Conservation (phyloP, 2,797 vertebrate genomes). For the Thamnophis elegans region DNA sequence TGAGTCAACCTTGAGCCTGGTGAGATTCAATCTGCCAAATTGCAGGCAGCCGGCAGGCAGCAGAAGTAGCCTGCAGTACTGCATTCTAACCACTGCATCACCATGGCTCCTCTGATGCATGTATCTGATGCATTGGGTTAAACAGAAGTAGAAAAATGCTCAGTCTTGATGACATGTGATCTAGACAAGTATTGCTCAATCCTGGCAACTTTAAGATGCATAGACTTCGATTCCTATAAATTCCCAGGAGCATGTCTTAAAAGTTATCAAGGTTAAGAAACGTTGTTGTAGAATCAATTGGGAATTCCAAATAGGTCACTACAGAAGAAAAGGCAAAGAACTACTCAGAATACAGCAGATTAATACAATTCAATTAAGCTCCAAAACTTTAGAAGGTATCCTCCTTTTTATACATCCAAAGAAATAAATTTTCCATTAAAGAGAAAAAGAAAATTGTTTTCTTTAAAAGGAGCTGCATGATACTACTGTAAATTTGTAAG, state of each 20-base stretch:
- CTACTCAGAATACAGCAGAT: background rate
- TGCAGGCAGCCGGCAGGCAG: no score
- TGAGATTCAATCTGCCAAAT: no score
- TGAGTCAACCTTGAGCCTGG: no score
- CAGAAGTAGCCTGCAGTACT: no score
- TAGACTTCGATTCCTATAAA: background rate
- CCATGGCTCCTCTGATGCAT: no score
- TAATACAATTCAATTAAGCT: background rate
- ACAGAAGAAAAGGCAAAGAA: background rate
- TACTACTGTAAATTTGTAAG: background rate
- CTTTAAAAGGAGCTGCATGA: background rate
- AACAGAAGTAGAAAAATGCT: background rate
- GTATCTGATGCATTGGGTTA: background rate
- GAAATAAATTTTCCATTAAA: background rate
- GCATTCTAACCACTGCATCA: no score
- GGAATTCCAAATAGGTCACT: conserved; percentile 30
- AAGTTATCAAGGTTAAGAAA: background rate
- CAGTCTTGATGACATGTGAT: background rate
- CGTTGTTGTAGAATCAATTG: conserved; percentile 25
- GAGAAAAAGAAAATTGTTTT: background rate
- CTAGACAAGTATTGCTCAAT: background rate
- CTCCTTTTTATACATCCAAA: background rate
- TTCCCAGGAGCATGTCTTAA: background rate
- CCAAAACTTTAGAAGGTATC: background rate
- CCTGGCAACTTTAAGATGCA: background rate